Conservation (phyloP, 2,888 invertebrate genomes). For the Amblyjoppa fuscipennis region DNA sequence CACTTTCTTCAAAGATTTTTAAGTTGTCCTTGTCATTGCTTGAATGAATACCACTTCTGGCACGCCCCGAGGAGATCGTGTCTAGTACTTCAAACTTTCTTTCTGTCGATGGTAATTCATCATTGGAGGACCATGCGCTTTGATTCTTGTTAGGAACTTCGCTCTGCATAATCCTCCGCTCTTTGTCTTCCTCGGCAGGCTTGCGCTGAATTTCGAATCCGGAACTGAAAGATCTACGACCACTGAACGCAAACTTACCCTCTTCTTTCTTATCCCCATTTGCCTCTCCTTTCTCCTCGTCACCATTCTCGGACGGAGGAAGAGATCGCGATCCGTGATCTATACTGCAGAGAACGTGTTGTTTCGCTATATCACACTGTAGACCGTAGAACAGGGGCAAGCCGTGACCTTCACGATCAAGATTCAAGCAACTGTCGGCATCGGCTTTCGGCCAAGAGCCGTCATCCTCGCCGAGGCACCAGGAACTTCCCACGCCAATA, state of each 20-base stretch:
- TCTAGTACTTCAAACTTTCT: neutral
- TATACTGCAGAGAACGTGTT: constrained; percentile 66
- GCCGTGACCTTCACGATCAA: constrained; percentile 70
- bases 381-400: constrained; percentile 71
- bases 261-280: neutral
- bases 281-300: neutral
- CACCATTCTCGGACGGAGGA: neutral
- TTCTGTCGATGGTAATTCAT: neutral
- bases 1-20: neutral
- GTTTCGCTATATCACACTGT: constrained; percentile 64
- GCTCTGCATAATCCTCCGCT: neutral
- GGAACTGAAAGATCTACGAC: constrained; percentile 6
- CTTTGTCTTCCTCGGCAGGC: neutral
- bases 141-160: neutral
- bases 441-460: constrained; percentile 61
- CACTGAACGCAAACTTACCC: neutral
- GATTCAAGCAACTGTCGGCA: constrained; percentile 68
- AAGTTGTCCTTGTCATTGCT: neutral
- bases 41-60: neutral
- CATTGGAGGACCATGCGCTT: neutral
- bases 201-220: neutral
- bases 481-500: constrained; percentile 58
- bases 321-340: constrained; percentile 15
- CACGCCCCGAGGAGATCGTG: neutral
- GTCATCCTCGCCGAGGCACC: constrained; percentile 69